A percentile compares a stretch with the other conserved stretches of the same genome.
These are phyloP conservation scores for Frankliniella intonsa DNA, from an alignment of 2,888 invertebrate species.

Conservation along the genomic window DNA sequence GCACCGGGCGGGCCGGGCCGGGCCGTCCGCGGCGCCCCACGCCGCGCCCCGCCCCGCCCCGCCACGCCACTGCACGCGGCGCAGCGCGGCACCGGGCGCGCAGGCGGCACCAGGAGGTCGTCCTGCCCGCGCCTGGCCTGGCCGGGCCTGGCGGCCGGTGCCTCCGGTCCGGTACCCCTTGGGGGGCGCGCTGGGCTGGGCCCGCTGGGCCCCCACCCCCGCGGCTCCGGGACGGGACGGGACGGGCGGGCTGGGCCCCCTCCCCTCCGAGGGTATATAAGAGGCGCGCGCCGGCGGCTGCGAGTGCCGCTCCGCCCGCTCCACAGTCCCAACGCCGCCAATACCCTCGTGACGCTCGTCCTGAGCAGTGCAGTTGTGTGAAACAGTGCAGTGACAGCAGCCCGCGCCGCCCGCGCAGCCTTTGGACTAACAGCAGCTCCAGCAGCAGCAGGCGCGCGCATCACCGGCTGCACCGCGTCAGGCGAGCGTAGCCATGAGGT, in stretches of 20 bases:
- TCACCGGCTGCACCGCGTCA: not conserved
- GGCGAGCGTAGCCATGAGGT: conserved; percentile 23
- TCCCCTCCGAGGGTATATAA: conserved; percentile 18
- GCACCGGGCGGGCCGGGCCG: not conserved
- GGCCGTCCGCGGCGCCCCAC: not conserved
- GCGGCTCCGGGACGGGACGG: too few species aligned
- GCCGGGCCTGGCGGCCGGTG: not conserved
- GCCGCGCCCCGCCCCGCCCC: not conserved
- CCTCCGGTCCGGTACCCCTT: not conserved
- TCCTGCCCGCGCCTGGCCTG: not conserved
- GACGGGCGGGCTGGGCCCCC: not conserved
- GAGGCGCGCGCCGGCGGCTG: not conserved
- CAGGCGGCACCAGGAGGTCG: not conserved
- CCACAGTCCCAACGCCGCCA: not conserved
- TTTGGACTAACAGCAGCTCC: not conserved
- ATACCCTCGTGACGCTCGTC: not conserved
- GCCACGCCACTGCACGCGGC: too few species aligned
- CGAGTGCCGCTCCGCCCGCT: not conserved
- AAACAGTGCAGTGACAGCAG: not conserved
- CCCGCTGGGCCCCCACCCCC: too few species aligned
- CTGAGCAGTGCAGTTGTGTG: conserved; percentile 13
- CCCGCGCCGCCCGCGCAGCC: not conserved
- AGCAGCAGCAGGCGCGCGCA: not conserved
- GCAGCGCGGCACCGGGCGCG: not conserved
- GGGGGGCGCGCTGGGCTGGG: too few species aligned